Conservation (phyloP, 2,797 vertebrate genomes). For the Rhinoraja longicauda region DNA sequence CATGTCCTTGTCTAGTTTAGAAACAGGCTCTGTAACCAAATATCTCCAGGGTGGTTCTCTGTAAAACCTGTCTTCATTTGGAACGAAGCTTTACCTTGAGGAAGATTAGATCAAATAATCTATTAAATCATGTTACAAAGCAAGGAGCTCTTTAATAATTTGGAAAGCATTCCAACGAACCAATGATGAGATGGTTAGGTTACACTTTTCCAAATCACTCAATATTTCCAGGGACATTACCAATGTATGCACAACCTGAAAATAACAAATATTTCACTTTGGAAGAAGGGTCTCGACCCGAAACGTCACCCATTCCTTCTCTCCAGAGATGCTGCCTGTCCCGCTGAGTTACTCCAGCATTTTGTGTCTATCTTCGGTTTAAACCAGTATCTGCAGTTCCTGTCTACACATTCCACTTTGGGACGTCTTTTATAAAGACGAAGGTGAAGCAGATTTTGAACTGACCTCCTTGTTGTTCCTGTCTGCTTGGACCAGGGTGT, state of each 20-base stretch:
- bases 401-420: neutral
- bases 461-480: constrained; percentile 94
- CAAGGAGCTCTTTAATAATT: neutral
- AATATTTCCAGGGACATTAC: neutral
- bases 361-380: too few species aligned
- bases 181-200: neutral
- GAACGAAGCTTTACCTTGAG: neutral
- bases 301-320: too few species aligned
- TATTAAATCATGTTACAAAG: neutral
- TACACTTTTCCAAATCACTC: neutral
- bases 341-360: too few species aligned
- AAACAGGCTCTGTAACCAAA: neutral
- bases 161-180: neutral
- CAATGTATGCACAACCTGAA: neutral
- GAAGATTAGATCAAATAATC: neutral
- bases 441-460: constrained; percentile 35
- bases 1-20: neutral
- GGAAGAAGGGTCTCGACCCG: too few species aligned
- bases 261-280: neutral
- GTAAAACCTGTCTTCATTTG: neutral
- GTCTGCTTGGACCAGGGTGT: constrained; percentile 91
- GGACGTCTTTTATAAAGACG: neutral
- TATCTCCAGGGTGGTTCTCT: neutral
- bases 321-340: too few species aligned
- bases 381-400: too few species aligned